A percentile compares a stretch with the other conserved stretches of the same genome.
These are phyloP conservation scores for Calephelis perditalis DNA, from an alignment of 2,888 invertebrate genomes.

Conservation along the genomic window DNA sequence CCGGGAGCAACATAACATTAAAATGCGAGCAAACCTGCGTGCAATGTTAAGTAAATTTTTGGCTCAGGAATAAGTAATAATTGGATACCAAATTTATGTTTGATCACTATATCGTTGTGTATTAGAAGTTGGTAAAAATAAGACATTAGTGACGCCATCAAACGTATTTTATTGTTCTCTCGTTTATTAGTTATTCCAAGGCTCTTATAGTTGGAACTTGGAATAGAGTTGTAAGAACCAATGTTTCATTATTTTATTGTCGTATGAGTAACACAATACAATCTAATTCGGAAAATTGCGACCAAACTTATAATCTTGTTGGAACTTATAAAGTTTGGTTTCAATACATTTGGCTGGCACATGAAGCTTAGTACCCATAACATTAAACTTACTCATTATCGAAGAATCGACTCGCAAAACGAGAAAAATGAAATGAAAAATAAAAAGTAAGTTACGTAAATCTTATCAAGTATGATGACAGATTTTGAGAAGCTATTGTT, in stretches of 20 bases:
- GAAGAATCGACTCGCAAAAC: too few relatives aligned
- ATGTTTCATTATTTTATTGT: constrained; percentile 14
- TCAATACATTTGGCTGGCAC: constrained; percentile 22
- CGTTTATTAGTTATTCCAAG: too few relatives aligned
- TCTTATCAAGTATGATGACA: too few relatives aligned
- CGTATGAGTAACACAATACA: constrained; percentile 25
- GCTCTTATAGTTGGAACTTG: not conserved
- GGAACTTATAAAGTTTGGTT: constrained; percentile 26
- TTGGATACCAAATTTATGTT: too few relatives aligned
- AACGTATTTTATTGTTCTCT: not conserved
- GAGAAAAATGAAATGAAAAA: too few relatives aligned
- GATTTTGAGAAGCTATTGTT: too few relatives aligned
- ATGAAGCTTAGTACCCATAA: constrained; percentile 18
- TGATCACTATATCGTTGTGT: not conserved
- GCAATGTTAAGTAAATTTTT: too few relatives aligned
- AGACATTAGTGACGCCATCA: constrained; percentile 1
- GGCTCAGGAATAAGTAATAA: too few relatives aligned
- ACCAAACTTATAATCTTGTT: constrained; percentile 30
- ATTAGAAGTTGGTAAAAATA: constrained; percentile 5
- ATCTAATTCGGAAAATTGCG: constrained; percentile 32
- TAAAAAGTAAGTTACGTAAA: too few relatives aligned
- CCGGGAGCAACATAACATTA: too few relatives aligned
- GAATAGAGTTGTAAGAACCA: not conserved
- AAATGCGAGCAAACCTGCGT: too few relatives aligned
- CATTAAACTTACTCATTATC: too few relatives aligned